phyloP scores from a whole-genome alignment of 2,797 vertebrate genomes.

The Gouania willdenowi region DNA sequence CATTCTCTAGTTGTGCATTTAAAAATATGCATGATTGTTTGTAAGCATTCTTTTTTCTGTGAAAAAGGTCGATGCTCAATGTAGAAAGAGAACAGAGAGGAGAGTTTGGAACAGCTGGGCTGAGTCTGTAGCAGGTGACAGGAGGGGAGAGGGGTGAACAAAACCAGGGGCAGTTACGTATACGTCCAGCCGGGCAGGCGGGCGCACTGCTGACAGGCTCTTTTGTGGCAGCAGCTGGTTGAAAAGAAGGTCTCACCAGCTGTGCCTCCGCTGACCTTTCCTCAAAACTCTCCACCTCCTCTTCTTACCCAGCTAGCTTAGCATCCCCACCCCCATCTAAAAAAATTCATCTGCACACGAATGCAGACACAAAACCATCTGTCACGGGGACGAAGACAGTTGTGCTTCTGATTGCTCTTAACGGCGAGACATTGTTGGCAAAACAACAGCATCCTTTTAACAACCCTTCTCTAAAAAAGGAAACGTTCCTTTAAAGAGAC shows the following conservation, averaged over 20 bases:
- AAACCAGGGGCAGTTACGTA: conserved; percentile 18
- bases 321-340: conserved; percentile 31
- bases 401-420: conserved; percentile 42
- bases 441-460: conserved; percentile 28
- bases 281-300: conserved; percentile 43
- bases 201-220: conserved; percentile 59
- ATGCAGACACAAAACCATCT: conserved; percentile 51
- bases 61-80: conserved; percentile 36
- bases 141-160: conserved; percentile 16
- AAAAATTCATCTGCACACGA: conserved; percentile 15
- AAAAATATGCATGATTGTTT: conserved; percentile 20
- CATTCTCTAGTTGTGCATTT: not conserved
- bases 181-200: conserved; percentile 16
- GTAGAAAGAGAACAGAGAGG: conserved; percentile 32
- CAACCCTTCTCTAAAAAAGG: conserved; percentile 15
- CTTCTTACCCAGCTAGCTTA: conserved; percentile 22
- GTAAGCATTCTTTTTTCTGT: conserved; percentile 22
- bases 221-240: conserved; percentile 79
- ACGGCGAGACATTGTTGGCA: conserved; percentile 19
- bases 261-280: conserved; percentile 71
- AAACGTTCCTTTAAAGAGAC: too few species aligned
- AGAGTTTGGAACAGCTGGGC: conserved; percentile 76
- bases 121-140: conserved; percentile 49
- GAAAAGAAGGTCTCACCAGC: conserved; percentile 74
- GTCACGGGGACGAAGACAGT: conserved; percentile 52